Conservation (phyloP, 53 echinoderm and acorn worm genomes). For the Pentamera pediparva region DNA sequence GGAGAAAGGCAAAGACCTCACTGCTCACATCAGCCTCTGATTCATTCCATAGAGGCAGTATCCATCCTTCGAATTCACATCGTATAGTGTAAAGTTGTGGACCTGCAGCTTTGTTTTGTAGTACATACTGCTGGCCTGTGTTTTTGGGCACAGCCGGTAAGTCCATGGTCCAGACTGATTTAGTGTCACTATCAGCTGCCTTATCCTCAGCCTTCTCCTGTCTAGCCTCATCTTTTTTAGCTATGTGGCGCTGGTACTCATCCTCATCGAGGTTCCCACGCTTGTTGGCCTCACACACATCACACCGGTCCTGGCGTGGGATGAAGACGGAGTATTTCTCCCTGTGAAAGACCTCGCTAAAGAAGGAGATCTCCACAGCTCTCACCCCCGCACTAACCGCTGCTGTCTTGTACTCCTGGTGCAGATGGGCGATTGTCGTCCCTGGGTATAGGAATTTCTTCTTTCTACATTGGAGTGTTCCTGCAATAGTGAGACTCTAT, state of each 20-base stretch:
- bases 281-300: background rate
- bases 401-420: background rate
- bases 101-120: constrained; percentile 31
- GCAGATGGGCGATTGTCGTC: constrained; percentile 11
- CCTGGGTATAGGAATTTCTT: constrained; percentile 33
- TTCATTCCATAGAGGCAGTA: constrained; percentile 18
- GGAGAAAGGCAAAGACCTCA: constrained; percentile 30
- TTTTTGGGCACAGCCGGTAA: constrained; percentile 12
- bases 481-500: constrained; percentile 22
- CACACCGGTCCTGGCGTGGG: constrained; percentile 27
- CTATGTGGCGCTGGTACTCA: background rate
- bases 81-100: constrained; percentile 26
- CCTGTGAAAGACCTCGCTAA: constrained; percentile 9
- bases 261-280: background rate
- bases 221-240: background rate
- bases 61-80: constrained; percentile 13
- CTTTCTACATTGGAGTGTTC: constrained; percentile 11
- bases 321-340: constrained; percentile 25
- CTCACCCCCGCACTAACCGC: constrained; percentile 3
- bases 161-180: background rate
- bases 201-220: background rate
- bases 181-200: background rate
- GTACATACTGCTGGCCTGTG: constrained; percentile 36
- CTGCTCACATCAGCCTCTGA: background rate
- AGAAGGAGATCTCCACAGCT: background rate